A percentile compares a stretch with the other conserved stretches of the same genome.
These are phyloP conservation scores for Drosophila parvula DNA, from an alignment of 1,140 invertebrate species.

Conservation along the genomic window DNA sequence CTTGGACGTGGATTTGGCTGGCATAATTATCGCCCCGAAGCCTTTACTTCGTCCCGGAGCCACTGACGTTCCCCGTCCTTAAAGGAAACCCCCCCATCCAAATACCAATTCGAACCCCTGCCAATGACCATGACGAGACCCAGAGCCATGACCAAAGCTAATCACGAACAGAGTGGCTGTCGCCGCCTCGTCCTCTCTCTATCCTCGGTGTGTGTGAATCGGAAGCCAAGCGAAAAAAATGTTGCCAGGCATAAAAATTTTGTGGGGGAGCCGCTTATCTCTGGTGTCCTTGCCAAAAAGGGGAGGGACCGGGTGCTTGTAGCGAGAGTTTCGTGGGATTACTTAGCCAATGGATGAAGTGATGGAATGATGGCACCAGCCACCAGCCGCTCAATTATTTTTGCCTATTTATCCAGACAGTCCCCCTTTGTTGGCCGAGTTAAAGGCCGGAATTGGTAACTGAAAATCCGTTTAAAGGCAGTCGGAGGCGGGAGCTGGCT, in stretches of 20 bases:
- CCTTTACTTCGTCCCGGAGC: background rate
- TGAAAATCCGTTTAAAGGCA: conserved; percentile 64
- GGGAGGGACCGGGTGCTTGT: conserved; percentile 2
- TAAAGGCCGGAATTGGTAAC: conserved; percentile 48
- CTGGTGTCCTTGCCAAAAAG: conserved; percentile 39
- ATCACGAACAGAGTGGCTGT: conserved; percentile 18
- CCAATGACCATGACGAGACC: conserved; percentile 36
- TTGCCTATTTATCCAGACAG: conserved; percentile 60
- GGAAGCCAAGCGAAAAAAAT: conserved; percentile 47
- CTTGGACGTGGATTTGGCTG: conserved; percentile 44
- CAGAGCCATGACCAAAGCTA: conserved; percentile 46
- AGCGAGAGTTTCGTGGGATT: background rate
- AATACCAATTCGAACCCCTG: conserved; percentile 1
- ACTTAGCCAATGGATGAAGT: background rate
- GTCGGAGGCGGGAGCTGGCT: background rate
- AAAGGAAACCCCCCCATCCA: background rate
- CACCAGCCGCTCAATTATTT: conserved; percentile 62
- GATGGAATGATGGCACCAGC: conserved; percentile 20
- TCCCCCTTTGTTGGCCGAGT: conserved; percentile 24
- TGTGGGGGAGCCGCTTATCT: conserved; percentile 53
- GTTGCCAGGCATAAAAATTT: conserved; percentile 31
- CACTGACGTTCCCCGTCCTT: background rate
- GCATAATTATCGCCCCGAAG: conserved; percentile 69
- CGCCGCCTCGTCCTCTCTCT: no score
- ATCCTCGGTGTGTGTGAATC: conserved; percentile 22